Base-by-base conservation (phyloP, 2,888 invertebrate genomes). In the Adineta ricciae region DNA sequence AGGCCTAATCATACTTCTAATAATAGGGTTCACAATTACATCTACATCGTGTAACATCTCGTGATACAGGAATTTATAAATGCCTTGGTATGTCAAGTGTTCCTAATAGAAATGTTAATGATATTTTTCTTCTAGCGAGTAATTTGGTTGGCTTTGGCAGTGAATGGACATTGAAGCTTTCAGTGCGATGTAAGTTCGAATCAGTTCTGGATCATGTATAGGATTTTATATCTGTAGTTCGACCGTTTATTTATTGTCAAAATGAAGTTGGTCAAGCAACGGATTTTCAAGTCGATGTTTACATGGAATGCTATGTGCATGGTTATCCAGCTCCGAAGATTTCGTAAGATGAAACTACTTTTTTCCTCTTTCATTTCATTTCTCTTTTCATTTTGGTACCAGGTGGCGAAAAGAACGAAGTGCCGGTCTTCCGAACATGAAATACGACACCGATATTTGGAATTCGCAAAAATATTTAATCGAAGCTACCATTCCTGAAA, bases 221-320 rank as follows among this genome's bases (percentile, higher is more conserved):
- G 4, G n/a, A 27, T n/a, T 64, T 46, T 11, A 27, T 64, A 24
- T 3, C 27, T 84, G 9, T 24, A 84, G 84, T 84, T n/a, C 27
- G 21, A 11, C 84, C 84, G 19, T 54, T 73, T 54, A 46, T 84
- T 14, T 52, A 73, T 21, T 84, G 84, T 54, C 73, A 84, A 52
- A 7, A 9, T 24, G 50, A 52, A 36, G 49, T 84, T 24, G 84
- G 73, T 49, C 73, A 84, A 52, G 84, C 84, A 38, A 19, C 84
- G 4, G 38, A 73, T 46, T 46, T 73, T 73, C 32, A 49, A 84
- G 84, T 84, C 24, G 73, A 84, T 38, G 84, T 19, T 46, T 84
- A 84, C 38, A 21, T 84, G 38, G 84, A 84, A 84, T 84, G 84
- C 36, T 84, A 84, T 52, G 84, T 84, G 0, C 32, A 73, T 38